These are phyloP conservation scores for Silurus glanis DNA, from an alignment of 2,113 vertebrate species.

Conservation along the genomic window DNA sequence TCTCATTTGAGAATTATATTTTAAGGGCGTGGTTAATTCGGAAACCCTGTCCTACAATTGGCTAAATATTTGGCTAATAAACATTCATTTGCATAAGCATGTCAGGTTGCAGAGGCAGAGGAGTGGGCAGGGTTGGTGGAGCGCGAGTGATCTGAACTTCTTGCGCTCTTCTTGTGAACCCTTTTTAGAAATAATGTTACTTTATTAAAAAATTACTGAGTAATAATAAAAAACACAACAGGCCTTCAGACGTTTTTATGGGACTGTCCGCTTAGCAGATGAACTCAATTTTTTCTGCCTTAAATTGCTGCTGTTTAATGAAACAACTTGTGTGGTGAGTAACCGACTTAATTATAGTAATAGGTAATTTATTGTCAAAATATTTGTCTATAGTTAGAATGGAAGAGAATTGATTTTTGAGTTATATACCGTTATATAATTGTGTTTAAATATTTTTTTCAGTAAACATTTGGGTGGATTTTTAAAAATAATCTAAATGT, in stretches of 20 bases:
- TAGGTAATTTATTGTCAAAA: neutral
- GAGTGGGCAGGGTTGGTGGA: conserved; percentile 70
- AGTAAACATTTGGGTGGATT: neutral
- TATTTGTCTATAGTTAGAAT: neutral
- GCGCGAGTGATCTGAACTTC: conserved; percentile 76
- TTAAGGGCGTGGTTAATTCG: conserved; percentile 13
- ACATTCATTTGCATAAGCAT: conserved; percentile 70
- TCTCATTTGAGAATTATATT: conserved; percentile 47
- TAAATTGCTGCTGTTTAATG: conserved; percentile 46
- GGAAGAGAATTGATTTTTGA: neutral
- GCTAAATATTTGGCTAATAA: neutral
- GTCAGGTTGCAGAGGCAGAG: conserved; percentile 74
- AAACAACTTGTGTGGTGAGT: conserved; percentile 75
- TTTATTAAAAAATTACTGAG: conserved; percentile 54
- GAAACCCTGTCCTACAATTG: conserved; percentile 32
- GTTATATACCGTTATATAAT: neutral
- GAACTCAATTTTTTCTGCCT: neutral
- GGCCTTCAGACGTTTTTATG: neutral
- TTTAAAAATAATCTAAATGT: neutral
- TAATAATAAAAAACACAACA: conserved; percentile 38
- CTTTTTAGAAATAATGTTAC: conserved; percentile 61
- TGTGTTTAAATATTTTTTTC: neutral
- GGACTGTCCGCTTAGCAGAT: neutral
- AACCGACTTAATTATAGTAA: conserved; percentile 42
- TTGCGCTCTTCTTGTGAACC: conserved; percentile 59